Conservation (phyloP, 1,140 invertebrate genomes). For the Drosophila guanche region DNA sequence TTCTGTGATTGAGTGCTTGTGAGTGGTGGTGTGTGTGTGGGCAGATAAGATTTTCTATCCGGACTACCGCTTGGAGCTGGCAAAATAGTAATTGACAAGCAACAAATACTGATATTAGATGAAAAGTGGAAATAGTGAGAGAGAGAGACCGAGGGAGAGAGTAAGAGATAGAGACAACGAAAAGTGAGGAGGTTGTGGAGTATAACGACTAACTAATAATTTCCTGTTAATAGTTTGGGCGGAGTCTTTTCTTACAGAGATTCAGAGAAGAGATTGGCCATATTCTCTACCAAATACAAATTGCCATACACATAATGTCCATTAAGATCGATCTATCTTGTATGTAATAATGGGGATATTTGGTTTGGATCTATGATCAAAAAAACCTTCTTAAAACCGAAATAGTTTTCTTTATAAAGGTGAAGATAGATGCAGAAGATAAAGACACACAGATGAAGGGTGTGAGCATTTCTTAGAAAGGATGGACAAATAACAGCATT, state of each 20-base stretch:
- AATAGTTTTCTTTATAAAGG: too few relatives aligned
- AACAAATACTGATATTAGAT: conserved; percentile 35
- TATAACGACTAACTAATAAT: conserved; percentile 35
- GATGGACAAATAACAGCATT: too few relatives aligned
- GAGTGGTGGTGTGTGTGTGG: conserved; percentile 19
- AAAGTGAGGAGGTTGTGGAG: background rate
- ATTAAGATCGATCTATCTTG: too few relatives aligned
- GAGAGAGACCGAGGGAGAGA: too few relatives aligned
- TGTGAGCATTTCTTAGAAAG: too few relatives aligned
- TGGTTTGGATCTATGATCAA: too few relatives aligned
- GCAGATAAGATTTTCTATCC: conserved; percentile 42
- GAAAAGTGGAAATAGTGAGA: conserved; percentile 2
- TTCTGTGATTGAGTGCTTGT: too few relatives aligned
- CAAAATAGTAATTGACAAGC: conserved; percentile 6
- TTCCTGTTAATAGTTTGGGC: conserved; percentile 37
- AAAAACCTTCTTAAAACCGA: too few relatives aligned
- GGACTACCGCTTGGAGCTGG: conserved; percentile 38
- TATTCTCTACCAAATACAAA: background rate
- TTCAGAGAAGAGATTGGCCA: too few relatives aligned
- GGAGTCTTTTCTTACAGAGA: background rate
- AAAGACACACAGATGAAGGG: too few relatives aligned
- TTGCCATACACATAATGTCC: background rate
- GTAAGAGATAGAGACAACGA: background rate
- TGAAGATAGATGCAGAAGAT: too few relatives aligned
- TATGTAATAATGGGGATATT: too few relatives aligned